Evolutionary conservation across 1,140 invertebrate genomes (phyloP), one percentile per base, ranked within the genome.

Genomic region (Druon quercuslanigerum): DNA sequence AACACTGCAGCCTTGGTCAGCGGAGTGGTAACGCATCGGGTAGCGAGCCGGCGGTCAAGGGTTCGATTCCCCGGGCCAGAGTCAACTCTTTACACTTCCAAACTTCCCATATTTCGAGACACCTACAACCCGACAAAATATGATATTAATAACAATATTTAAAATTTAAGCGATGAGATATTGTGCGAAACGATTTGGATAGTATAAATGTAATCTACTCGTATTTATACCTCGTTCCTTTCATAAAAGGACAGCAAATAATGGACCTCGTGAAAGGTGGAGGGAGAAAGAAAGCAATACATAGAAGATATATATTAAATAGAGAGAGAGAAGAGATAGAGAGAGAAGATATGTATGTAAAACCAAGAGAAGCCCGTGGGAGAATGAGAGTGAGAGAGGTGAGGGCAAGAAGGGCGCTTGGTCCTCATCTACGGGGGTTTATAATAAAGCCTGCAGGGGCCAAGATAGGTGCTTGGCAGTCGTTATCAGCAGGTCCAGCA

Each of bases 391-490:
- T 16, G 25, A 12, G 60, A 12, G 60, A 40, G 60, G 33, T 50
- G 71, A 72, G 85, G 11, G 46, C 1, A 46, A 54, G 71, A 13
- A 50, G 25, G 50, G 60, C 7, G 71, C 17, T 60, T 13, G 75
- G 70, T 71, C 56, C 75, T 76, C 72, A 75, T 46, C 75, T 33
- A 74, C 75, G 79, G 77, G 72, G 77, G 83, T 85, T 85, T 85
- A 87, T 84, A 87, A 85, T 87, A 87, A 87, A 85, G 85, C 84
- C 84, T 85, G 82, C 79, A 76, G 81, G 76, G 76, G 76, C 71
- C 81, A 82, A 84, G 83, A 87, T 87, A 87, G 79, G 79, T 76
- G 79, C 75, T 77, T 79, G 75, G 74, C 75, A 77, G 72, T 40
- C 82, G 84, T 85, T 86, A 86, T 86, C 85, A 51, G 77, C 78